Base-by-base conservation (phyloP, 1,140 invertebrate genomes). In the Nasonia vitripennis region DNA sequence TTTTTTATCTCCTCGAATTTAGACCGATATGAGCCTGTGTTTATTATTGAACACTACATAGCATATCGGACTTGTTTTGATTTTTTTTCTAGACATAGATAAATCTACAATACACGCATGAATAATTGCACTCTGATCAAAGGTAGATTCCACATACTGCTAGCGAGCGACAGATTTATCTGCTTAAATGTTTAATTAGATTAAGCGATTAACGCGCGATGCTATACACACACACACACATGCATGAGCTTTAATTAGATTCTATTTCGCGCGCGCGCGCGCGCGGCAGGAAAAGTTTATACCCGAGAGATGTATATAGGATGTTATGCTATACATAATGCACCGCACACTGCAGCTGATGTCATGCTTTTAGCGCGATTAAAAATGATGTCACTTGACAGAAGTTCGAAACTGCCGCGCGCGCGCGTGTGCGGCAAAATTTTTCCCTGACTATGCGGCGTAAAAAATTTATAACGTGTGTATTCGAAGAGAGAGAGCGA, bases 311-410 rank as follows among this genome's bases (percentile, higher is more conserved):
- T 23, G 10, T 31, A 12, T 31, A 71, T 34, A 12, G 68, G 10
- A 17, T 9, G 5, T 41, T 31, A 74, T 34, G 14, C 14, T 73
- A 34, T 73, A 34, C 37, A 31, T 10, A 37, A 9, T 73, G 11
- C 70, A 31, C 70, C 5, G 34, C 34, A 37, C 34, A 37, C 27
- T 27, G 70, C 31, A 37, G 70, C 48, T 37, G 51, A 79, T 80
- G 78, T 80, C 62, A 80, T 68, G 78, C 31, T 80, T 68, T 80
- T 37, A 75, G 14, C 12, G 12, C 78, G 78, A 78, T 79, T 68
- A 68, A 62, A 67, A 68, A 41, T 79, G 77, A 80, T 70, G 78
- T 81, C 79, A 70, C 23, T 81, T 81, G 34, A 37, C 23, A 70
- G 10, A 81, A 6, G 67, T 11, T 48, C 23, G 3, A 14, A 67